phyloP scores from a whole-genome alignment of 2,797 vertebrate species.

The Onychomys arenicola region DNA sequence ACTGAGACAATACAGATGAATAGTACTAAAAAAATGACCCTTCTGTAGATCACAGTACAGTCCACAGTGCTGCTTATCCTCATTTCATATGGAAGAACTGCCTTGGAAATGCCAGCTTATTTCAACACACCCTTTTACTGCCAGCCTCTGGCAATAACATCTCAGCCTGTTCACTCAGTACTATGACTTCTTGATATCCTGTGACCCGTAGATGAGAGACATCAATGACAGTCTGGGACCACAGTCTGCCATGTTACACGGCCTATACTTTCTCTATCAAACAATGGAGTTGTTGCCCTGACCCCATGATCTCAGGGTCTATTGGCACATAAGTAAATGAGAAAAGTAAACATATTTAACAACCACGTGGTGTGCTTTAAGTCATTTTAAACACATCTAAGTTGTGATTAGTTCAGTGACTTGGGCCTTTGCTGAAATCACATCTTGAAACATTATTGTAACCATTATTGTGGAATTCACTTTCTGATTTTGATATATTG shows the following conservation, averaged over 20 bases:
- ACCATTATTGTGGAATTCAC: slow-evolving; percentile 75
- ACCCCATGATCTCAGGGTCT: neutral
- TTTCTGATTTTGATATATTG: slow-evolving; percentile 78
- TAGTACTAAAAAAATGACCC: neutral
- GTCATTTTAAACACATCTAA: slow-evolving; percentile 66
- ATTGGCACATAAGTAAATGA: neutral
- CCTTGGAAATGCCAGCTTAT: neutral
- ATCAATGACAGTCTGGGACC: neutral
- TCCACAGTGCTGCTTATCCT: neutral
- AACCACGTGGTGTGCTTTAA: slow-evolving; percentile 55
- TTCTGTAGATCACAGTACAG: neutral
- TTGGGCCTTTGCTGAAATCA: slow-evolving; percentile 64
- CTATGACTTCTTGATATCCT: neutral
- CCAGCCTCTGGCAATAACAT: neutral
- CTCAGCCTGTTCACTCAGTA: neutral
- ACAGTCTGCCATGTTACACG: neutral
- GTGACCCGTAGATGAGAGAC: neutral
- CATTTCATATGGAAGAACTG: neutral
- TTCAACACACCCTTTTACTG: neutral
- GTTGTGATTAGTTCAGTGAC: slow-evolving; percentile 58
- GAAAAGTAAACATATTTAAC: slow-evolving; percentile 62
- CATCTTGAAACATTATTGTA: slow-evolving; percentile 76
- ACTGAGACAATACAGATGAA: neutral
- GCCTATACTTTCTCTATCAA: neutral
- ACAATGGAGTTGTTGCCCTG: neutral